A percentile compares a stretch with the other conserved stretches of the same genome.
Evolutionary conservation across 2,888 invertebrate species (phyloP).

Genomic region (Cheilosia impressa): DNA sequence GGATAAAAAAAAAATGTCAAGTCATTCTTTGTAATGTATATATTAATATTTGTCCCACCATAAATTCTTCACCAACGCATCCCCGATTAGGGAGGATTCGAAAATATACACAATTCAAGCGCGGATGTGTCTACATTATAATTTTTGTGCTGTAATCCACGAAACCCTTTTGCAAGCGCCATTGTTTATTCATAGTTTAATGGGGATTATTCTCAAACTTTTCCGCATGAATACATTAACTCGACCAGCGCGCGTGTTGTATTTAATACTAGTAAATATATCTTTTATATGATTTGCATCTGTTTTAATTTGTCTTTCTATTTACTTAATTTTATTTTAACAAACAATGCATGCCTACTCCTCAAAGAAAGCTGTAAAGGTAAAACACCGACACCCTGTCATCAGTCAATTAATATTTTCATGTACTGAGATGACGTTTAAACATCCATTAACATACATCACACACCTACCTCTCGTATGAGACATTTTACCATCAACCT

Average conservation of each 20-base stretch:
- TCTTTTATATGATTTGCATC: neutral
- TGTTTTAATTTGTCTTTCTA: conserved; percentile 2
- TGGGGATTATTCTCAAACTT: too few species aligned
- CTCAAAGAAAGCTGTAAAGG: conserved; percentile 35
- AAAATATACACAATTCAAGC: neutral
- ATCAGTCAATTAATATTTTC: conserved; percentile 6
- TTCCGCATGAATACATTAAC: too few species aligned
- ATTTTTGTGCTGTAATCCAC: conserved; percentile 1
- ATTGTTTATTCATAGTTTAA: conserved; percentile 15
- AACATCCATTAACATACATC: conserved; percentile 7
- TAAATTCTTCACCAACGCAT: too few species aligned
- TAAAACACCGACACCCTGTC: neutral
- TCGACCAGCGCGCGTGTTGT: too few species aligned
- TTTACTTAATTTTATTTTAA: conserved; percentile 5
- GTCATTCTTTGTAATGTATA: neutral
- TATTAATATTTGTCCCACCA: too few species aligned
- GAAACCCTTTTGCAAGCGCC: neutral
- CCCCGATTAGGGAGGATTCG: neutral
- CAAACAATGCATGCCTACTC: conserved; percentile 1
- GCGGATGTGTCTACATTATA: neutral
- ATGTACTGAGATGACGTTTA: conserved; percentile 9
- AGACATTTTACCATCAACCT: neutral
- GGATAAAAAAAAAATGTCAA: neutral
- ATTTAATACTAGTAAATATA: neutral
- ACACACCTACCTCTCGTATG: neutral